Base-by-base conservation (phyloP, 2,797 vertebrate genomes). In the Gouania willdenowi region DNA sequence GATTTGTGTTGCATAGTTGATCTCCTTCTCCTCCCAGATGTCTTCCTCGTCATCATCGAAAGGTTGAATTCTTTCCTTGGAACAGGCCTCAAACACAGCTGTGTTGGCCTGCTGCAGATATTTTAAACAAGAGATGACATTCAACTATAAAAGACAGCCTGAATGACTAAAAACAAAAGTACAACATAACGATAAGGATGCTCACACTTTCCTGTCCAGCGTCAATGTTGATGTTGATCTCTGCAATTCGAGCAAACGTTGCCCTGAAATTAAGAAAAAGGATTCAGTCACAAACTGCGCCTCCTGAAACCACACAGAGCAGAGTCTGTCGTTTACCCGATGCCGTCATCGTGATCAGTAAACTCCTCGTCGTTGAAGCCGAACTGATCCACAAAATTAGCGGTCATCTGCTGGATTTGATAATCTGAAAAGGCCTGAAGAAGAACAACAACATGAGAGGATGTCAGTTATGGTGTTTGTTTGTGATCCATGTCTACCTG, bases 371-470 rank as follows among this genome's bases (percentile, higher is more conserved):
- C 95, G 0, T 94, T 98, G 57, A 99, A 99, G 66, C 96, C 96
- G 40, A 99, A 99, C 82, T 99, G 96, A 87, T 99, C 96, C 55
- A 95, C 93, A 15, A 99, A 99, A 63, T 91, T 94, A 0, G 96
- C 93, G 0, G 96, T 97, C 95, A 99, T 98, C 86, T 98, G 96
- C 66, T 98, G 96, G 70, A 99, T 93, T 87, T 99, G 96, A 81
- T 98, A 99, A 75, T 99, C 96, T 0, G 95, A 98, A 85, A 99
- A 99, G 1, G 94, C 93, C 96, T 99, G 6, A 19, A 5, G n/a
- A n/a, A n/a, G n/a, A n/a, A n/a, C n/a, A n/a, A n/a, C n/a, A n/a
- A n/a, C n/a, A n/a, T n/a, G n/a, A n/a, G n/a, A 20, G 6, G 19
- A 20, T 5, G n/a, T n/a, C n/a, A n/a, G n/a, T n/a, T n/a, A n/a